Evolutionary conservation across 1,140 invertebrate species (phyloP).

Genomic region (Ericerus pela): DNA sequence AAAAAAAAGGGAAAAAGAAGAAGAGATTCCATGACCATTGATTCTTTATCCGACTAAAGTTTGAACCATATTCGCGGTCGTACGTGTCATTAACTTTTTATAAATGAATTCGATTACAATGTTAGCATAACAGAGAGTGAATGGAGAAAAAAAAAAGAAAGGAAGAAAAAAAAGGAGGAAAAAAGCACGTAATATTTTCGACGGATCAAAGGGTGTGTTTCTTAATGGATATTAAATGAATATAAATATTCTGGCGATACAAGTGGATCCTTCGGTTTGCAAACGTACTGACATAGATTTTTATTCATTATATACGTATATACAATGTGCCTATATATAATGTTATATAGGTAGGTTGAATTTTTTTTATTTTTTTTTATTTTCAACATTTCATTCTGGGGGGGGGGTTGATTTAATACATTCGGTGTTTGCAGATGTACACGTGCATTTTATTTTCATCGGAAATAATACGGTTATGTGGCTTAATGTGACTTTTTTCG

Average conservation of each 20-base stretch:
- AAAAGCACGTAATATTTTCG: constrained; percentile 1
- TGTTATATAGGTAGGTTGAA: no score
- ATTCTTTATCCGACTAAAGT: not conserved
- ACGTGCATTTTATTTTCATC: constrained; percentile 12
- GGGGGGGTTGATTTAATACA: not conserved
- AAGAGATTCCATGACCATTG: no score
- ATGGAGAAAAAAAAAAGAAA: not conserved
- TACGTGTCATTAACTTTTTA: constrained; percentile 2
- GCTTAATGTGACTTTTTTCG: constrained; percentile 2
- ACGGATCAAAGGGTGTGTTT: constrained; percentile 3
- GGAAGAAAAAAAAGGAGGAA: not conserved
- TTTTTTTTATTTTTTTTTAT: no score
- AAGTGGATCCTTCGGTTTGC: not conserved
- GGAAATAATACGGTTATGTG: constrained; percentile 1
- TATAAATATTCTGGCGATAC: constrained; percentile 5
- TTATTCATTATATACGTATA: not conserved
- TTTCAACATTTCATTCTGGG: not conserved
- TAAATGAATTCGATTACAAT: not conserved
- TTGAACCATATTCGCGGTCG: not conserved
- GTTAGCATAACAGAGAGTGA: not conserved
- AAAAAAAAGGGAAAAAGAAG: no score
- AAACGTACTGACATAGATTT: constrained; percentile 5
- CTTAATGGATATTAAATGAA: constrained; percentile 12
- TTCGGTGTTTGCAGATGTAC: constrained; percentile 3
- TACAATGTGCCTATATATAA: no score